Conservation (phyloP, 2,888 invertebrate species). For the Dicyrtomina minuta region DNA sequence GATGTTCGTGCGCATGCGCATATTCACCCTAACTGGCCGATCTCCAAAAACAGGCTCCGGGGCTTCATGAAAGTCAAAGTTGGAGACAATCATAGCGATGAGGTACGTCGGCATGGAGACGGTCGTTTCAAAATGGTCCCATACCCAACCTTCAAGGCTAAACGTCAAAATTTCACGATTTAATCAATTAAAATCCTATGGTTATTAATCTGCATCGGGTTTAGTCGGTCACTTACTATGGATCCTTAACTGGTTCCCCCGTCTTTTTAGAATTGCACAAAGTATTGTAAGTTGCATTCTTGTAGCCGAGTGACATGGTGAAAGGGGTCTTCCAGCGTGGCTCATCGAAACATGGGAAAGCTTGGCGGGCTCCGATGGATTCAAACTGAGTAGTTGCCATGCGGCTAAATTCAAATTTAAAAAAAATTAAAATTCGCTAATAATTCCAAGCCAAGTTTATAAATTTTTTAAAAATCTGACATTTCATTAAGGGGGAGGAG, state of each 20-base stretch:
- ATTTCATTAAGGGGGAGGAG: too few species aligned
- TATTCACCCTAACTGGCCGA: conserved; percentile 18
- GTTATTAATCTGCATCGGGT: background rate
- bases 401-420: too few species aligned
- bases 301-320: conserved; percentile 34
- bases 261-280: conserved; percentile 45
- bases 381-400: conserved; percentile 40
- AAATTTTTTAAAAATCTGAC: too few species aligned
- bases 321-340: conserved; percentile 40
- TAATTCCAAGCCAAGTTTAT: too few species aligned
- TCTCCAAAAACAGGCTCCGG: conserved; percentile 6
- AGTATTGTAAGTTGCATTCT: conserved; percentile 27
- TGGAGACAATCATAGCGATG: conserved; percentile 43
- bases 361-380: conserved; percentile 27
- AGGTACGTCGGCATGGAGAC: conserved; percentile 45
- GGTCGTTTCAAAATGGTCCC: conserved; percentile 22
- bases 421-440: too few species aligned
- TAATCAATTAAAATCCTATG: too few species aligned
- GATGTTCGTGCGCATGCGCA: too few species aligned
- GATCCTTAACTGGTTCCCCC: too few species aligned
- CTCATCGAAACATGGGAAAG: conserved; percentile 38
- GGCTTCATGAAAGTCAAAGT: conserved; percentile 33
- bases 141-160: conserved; percentile 6
- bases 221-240: background rate
- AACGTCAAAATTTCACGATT: too few species aligned